These are phyloP conservation scores for Rhopalosiphum maidis DNA, from an alignment of 1,140 invertebrate species.

Conservation along the genomic window DNA sequence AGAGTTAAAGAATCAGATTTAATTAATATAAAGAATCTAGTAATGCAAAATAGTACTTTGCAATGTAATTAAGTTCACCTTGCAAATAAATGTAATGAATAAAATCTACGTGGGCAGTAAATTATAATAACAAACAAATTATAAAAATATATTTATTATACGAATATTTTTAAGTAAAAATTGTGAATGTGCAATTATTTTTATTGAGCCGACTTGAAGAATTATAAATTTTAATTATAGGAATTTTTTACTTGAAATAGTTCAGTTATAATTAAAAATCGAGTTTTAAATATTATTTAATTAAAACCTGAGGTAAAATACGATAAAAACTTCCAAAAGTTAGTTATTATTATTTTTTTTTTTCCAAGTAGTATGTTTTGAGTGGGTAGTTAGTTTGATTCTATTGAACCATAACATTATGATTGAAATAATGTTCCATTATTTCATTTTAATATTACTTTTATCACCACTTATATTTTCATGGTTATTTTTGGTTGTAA, in stretches of 20 bases:
- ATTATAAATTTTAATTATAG: neutral
- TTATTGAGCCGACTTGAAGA: neutral
- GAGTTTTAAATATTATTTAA: neutral
- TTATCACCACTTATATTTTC: slow-evolving; percentile 53
- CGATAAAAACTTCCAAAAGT: neutral
- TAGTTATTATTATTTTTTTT: slow-evolving; percentile 17
- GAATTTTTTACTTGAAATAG: neutral
- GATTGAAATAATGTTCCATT: slow-evolving; percentile 48
- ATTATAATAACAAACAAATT: neutral
- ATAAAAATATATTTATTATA: neutral
- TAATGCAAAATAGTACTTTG: no score
- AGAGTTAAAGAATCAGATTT: neutral
- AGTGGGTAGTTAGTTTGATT: slow-evolving; percentile 32
- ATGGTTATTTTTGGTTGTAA: neutral
- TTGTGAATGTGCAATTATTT: neutral
- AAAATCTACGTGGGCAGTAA: no score
- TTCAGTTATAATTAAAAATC: neutral
- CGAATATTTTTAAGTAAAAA: neutral
- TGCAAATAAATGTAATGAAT: neutral
- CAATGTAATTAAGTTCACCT: no score
- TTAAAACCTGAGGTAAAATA: neutral
- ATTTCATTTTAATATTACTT: slow-evolving; percentile 50
- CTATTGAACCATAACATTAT: slow-evolving; percentile 27
- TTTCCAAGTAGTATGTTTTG: neutral
- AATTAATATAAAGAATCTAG: no score